phyloP scores from a whole-genome alignment of 2,888 invertebrate genomes.

The Ptilodon capucinus region DNA sequence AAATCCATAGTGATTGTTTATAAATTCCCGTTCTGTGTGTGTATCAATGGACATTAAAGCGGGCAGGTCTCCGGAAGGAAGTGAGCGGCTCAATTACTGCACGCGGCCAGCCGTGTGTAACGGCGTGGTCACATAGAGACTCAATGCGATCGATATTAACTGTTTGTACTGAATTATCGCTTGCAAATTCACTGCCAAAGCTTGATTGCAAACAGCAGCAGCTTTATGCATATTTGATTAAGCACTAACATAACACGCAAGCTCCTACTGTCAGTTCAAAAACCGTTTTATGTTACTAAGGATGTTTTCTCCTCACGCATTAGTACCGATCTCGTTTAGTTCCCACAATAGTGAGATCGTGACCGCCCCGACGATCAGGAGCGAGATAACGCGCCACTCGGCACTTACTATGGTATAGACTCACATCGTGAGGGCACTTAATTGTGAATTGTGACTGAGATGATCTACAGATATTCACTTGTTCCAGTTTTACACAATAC shows the following conservation, averaged over 20 bases:
- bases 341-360: slow-evolving; percentile 72
- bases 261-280: neutral
- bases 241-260: neutral
- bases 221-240: neutral
- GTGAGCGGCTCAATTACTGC: slow-evolving; percentile 69
- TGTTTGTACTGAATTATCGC: slow-evolving; percentile 36
- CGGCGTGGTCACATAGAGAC: slow-evolving; percentile 59
- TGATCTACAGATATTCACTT: slow-evolving; percentile 45
- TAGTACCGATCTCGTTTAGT: slow-evolving; percentile 47
- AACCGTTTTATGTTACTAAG: neutral
- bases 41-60: slow-evolving; percentile 41
- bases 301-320: slow-evolving; percentile 34
- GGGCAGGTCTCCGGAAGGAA: slow-evolving; percentile 70
- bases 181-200: slow-evolving; percentile 25
- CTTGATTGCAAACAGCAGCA: slow-evolving; percentile 1
- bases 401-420: slow-evolving; percentile 48
- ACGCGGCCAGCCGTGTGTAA: slow-evolving; percentile 46
- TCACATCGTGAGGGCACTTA: slow-evolving; percentile 61
- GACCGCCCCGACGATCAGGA: slow-evolving; percentile 65
- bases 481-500: slow-evolving; percentile 18
- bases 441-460: slow-evolving; percentile 60
- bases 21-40: slow-evolving; percentile 41
- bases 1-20: slow-evolving; percentile 22
- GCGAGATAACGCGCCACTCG: slow-evolving; percentile 59
- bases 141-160: slow-evolving; percentile 51